Evolutionary conservation across 2,888 invertebrate genomes (phyloP), one percentile per base, ranked within the genome.

Genomic region (Caenorhabditis sinica): DNA sequence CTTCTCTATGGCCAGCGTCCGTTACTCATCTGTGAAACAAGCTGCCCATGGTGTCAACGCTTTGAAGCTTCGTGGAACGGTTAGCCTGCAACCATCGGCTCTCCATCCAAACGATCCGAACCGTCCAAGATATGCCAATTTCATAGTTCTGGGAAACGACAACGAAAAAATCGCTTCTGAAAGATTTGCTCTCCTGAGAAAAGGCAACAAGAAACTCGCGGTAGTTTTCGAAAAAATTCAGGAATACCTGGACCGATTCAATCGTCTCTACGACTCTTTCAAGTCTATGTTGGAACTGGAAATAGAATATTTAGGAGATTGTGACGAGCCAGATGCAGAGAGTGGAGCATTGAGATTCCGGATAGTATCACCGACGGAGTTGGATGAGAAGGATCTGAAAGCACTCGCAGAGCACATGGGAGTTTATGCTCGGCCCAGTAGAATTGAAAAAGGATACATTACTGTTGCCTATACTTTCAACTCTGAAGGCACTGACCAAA

Each of bases 1-100:
- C 3, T 66, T 66, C 30, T 66, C 66, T 0, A 66, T 66, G 66
- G 66, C 66, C 9, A 33, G 30, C 9, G 23, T 66, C 9, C 1
- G n/a, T 43, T 8, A 43, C 63, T 11, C 63, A 43, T n/a, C n/a
- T n/a, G n/a, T n/a, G n/a, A n/a, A n/a, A n/a, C n/a, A n/a, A n/a
- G n/a, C n/a, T n/a, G n/a, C n/a, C n/a, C n/a, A n/a, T n/a, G n/a
- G n/a, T n/a, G n/a, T n/a, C n/a, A n/a, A n/a, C n/a, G n/a, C n/a
- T n/a, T n/a, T n/a, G n/a, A n/a, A n/a, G n/a, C n/a, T n/a, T n/a
- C n/a, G n/a, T n/a, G n/a, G n/a, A n/a, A n/a, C n/a, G n/a, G n/a
- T n/a, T n/a, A n/a, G n/a, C n/a, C n/a, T n/a, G n/a, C n/a, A n/a
- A n/a, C n/a, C n/a, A n/a, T n/a, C n/a, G n/a, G n/a, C n/a, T n/a